A percentile compares a stretch with the other conserved stretches of the same genome.
phyloP scores from a whole-genome alignment of 2,797 vertebrate genomes.

The Cuniculus paca region DNA sequence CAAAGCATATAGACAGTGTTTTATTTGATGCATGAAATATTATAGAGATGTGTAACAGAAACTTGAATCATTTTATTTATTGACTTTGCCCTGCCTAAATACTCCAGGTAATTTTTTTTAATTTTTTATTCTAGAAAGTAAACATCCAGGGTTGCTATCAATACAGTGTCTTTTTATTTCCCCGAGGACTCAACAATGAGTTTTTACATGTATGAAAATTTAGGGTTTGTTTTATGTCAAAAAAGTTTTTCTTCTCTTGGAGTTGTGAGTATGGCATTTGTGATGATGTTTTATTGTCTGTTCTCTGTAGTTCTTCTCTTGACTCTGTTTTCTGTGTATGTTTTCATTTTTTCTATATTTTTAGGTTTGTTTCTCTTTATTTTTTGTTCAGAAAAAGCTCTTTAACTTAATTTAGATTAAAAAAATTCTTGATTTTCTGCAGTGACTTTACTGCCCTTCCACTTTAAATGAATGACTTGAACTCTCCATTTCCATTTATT shows the following conservation, averaged over 20 bases:
- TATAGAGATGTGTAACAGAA: not conserved
- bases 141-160: not conserved
- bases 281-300: not conserved
- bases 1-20: not conserved
- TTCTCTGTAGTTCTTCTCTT: not conserved
- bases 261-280: not conserved
- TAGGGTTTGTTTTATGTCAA: not conserved
- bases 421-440: not conserved
- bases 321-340: not conserved
- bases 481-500: constrained; percentile 6
- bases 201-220: not conserved
- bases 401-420: not conserved
- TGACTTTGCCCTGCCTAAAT: not conserved
- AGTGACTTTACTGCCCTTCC: not conserved
- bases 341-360: not conserved
- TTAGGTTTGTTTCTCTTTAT: not conserved
- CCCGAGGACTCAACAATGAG: not conserved
- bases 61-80: not conserved
- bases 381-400: not conserved
- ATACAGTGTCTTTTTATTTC: not conserved
- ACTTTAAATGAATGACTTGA: not conserved
- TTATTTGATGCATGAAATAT: not conserved
- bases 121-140: not conserved
- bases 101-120: not conserved
- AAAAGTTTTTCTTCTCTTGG: not conserved